Base-by-base conservation (phyloP, 2,113 vertebrate genomes). In the Myiagra hebetior region DNA sequence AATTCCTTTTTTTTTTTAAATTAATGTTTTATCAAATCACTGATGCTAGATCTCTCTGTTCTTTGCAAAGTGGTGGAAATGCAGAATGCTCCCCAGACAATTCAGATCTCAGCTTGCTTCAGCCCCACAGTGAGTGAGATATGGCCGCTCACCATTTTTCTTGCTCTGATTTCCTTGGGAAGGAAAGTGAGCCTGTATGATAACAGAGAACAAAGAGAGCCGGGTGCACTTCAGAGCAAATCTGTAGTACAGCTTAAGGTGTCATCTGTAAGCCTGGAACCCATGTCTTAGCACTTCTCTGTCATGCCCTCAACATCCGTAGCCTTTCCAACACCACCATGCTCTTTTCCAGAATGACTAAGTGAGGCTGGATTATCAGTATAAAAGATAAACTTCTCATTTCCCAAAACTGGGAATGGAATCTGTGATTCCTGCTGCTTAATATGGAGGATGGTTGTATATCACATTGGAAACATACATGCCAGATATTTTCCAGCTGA, bases 281-380 rank as follows among this genome's bases (percentile, higher is more conserved):
- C 27, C 27, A 42, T 13, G 30, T 73, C 10, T 89, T 17, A 73
- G 55, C 53, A 23, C 24, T 33, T 37, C 30, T 84, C 13, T 7
- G 6, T 75, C 1, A 0, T 1, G 2, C 22, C 4, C 16, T 67
- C 42, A 59, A 26, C 26, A 59, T 31, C 31, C 8, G 2, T 7
- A 70, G 41, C 30, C 22, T 92, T 92, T 59, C 30, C 52, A 56
- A 44, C 3, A 3, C 30, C 47, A 53, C 59, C 20, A 4, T 42
- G 30, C 28, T 90, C 4, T 63, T 59, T 87, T 85, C 64, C 39
- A 67, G 44, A 67, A 78, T 67, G 26, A 49, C 28, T 62, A 85
- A 70, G 16, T 55, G 46, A 64, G 59, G 11, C 28, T 59, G 56
- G 11, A 44, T 64, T 67, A 78, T 46, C 28, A 15, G 19, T 46